phyloP scores from a whole-genome alignment of 2,888 invertebrate species.

The Candidula unifasciata region DNA sequence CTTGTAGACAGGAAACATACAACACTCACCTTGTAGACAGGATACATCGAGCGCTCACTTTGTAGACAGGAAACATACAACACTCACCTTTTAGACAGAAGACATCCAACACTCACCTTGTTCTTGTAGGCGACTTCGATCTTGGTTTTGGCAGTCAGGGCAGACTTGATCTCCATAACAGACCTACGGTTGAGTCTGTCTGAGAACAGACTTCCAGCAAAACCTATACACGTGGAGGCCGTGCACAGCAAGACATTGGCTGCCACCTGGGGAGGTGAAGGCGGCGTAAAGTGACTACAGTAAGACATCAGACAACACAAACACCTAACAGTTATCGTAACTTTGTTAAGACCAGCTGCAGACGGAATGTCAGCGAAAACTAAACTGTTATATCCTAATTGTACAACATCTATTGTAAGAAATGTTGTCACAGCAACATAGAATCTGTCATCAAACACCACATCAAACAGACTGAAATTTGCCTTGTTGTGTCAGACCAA shows the following conservation, averaged over 20 bases:
- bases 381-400: no score
- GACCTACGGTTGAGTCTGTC: constrained; percentile 92
- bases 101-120: constrained; percentile 82
- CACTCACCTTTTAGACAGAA: no score
- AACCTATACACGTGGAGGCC: constrained; percentile 87
- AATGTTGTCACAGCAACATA: no score
- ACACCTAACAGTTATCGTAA: no score
- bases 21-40: constrained; percentile 88
- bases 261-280: constrained; percentile 82
- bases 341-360: no score
- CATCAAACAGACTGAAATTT: no score
- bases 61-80: constrained; percentile 82
- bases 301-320: no score
- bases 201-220: constrained; percentile 85
- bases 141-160: constrained; percentile 92
- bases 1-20: constrained; percentile 76
- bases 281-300: no score
- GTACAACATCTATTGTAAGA: no score
- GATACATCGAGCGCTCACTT: constrained; percentile 77
- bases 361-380: no score
- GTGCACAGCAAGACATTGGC: constrained; percentile 85
- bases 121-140: constrained; percentile 96
- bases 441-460: no score
- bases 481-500: no score
- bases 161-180: constrained; percentile 92